A percentile compares a stretch with the other conserved stretches of the same genome.
These are phyloP conservation scores for Ptychobarbus kaznakovi DNA, from an alignment of 2,797 vertebrate species.

Conservation along the genomic window DNA sequence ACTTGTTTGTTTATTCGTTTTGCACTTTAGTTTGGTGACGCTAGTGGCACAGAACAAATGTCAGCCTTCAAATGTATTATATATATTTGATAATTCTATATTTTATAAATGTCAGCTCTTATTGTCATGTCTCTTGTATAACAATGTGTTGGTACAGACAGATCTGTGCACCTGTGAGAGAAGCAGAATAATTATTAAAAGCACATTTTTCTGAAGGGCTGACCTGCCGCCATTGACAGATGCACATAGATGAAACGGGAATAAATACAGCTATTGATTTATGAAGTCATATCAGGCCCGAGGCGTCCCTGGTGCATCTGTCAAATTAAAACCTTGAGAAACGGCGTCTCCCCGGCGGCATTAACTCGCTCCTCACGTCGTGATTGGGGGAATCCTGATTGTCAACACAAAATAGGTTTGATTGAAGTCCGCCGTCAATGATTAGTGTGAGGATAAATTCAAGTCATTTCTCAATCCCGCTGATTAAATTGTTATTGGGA, in stretches of 20 bases:
- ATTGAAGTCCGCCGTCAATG: conserved; percentile 43
- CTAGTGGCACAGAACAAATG: neutral
- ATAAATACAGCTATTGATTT: conserved; percentile 33
- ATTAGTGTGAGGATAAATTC: conserved; percentile 46
- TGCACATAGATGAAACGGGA: conserved; percentile 19
- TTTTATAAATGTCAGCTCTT: neutral
- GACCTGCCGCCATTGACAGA: conserved; percentile 26
- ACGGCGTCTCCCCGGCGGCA: neutral
- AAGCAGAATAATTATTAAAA: conserved; percentile 23
- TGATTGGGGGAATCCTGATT: conserved; percentile 33
- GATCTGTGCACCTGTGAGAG: neutral
- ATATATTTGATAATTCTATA: neutral
- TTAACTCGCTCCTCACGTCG: conserved; percentile 6
- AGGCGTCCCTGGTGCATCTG: conserved; percentile 30
- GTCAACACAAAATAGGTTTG: conserved; percentile 30
- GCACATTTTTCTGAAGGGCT: conserved; percentile 14
- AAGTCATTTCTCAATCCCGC: conserved; percentile 29
- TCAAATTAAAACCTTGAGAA: conserved; percentile 46
- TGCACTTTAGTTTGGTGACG: neutral
- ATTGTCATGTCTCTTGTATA: neutral
- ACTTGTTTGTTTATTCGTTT: neutral
- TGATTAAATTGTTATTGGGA: conserved; percentile 41
- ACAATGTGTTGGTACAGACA: neutral
- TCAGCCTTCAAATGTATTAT: neutral
- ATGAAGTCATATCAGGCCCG: conserved; percentile 14